Evolutionary conservation across 2,113 vertebrate species (phyloP).

Genomic region (Albula goreensis): DNA sequence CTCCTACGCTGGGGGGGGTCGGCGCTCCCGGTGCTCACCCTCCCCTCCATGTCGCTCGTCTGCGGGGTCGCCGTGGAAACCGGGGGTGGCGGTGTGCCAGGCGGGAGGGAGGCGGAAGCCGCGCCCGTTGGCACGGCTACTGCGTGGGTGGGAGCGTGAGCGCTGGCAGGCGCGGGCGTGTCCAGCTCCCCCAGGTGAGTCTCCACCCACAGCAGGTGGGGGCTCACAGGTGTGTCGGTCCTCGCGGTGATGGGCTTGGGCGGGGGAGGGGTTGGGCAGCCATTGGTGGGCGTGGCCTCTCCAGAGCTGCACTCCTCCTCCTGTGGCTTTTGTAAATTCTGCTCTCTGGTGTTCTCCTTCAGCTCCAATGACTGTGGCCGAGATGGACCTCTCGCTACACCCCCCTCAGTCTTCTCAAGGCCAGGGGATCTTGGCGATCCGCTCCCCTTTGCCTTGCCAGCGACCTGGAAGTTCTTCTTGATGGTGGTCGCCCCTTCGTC

Average conservation of each 20-base stretch:
- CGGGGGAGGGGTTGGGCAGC: constrained; percentile 37
- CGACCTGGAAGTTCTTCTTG: constrained; percentile 31
- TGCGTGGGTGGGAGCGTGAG: constrained; percentile 54
- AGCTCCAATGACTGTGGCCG: too few species aligned
- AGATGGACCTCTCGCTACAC: too few species aligned
- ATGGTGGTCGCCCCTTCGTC: constrained; percentile 16
- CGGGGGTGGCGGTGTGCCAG: constrained; percentile 43
- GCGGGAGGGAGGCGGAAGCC: neutral
- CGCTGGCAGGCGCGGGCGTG: constrained; percentile 36
- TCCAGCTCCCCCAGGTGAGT: constrained; percentile 64
- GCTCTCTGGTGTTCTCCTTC: too few species aligned
- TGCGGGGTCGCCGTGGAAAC: constrained; percentile 35
- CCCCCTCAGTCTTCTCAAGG: too few species aligned
- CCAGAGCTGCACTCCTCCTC: constrained; percentile 20
- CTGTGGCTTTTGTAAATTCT: neutral
- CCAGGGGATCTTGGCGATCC: too few species aligned
- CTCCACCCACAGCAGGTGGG: constrained; percentile 60
- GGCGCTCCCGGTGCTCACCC: constrained; percentile 20
- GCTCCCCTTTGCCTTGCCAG: constrained; percentile 36
- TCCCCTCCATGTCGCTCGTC: constrained; percentile 23
- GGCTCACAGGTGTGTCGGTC: constrained; percentile 51
- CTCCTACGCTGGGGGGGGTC: constrained; percentile 57
- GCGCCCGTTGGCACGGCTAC: constrained; percentile 42
- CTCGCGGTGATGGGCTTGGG: constrained; percentile 26
- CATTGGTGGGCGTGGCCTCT: neutral